A percentile compares a stretch with the other conserved stretches of the same genome.
phyloP scores from a whole-genome alignment of 2,797 vertebrate genomes.

The Coregonus sp. region DNA sequence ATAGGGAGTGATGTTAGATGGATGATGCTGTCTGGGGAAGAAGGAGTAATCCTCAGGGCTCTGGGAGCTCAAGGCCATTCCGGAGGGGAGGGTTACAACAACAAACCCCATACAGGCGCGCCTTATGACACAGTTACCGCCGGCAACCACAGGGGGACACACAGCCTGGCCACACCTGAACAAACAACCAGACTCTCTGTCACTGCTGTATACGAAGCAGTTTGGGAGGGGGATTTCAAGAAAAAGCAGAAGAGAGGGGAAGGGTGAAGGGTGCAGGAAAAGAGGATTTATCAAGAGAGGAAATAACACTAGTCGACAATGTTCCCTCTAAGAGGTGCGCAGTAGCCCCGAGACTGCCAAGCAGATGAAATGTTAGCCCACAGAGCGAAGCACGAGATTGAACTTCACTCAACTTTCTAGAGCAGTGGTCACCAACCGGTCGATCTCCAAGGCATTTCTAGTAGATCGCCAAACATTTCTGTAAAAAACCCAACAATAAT shows the following conservation, averaged over 20 bases:
- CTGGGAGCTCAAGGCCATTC: neutral
- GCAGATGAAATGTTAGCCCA: no score
- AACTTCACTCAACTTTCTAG: no score
- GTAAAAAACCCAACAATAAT: no score
- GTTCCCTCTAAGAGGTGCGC: no score
- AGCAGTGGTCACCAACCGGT: no score
- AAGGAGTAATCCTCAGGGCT: constrained; percentile 4
- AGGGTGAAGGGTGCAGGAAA: neutral
- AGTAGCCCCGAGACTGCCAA: no score
- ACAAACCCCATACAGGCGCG: constrained; percentile 23
- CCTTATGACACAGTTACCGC: constrained; percentile 31
- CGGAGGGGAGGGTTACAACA: constrained; percentile 24
- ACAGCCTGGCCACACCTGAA: constrained; percentile 44
- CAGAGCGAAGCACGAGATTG: no score
- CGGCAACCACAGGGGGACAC: neutral
- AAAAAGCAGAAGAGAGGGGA: neutral
- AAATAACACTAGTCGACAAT: neutral
- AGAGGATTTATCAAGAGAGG: neutral
- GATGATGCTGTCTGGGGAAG: neutral
- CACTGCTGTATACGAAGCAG: neutral
- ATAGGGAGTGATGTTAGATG: neutral
- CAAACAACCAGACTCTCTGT: constrained; percentile 32
- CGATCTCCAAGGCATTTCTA: no score
- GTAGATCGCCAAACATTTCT: no score
- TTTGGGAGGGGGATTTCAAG: neutral